Conservation (phyloP, 2,113 vertebrate genomes). For the Bufo bufo region DNA sequence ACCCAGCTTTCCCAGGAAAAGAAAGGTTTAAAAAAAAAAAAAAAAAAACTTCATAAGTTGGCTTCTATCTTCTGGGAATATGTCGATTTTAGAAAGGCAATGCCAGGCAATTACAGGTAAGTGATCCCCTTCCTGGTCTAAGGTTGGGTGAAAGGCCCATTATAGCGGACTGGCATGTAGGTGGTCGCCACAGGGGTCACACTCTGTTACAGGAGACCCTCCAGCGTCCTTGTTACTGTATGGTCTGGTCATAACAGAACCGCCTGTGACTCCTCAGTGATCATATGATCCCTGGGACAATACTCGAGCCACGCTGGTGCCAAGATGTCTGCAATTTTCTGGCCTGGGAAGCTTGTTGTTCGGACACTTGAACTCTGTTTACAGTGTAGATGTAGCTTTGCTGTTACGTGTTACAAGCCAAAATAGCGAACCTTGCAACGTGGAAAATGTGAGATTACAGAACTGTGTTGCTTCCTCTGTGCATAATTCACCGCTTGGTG, state of each 20-base stretch:
- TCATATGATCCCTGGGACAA: conserved; percentile 25
- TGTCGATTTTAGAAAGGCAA: not conserved
- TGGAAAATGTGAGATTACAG: conserved; percentile 53
- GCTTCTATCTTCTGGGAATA: not conserved
- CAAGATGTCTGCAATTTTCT: conserved; percentile 44
- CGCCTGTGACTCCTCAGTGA: conserved; percentile 20
- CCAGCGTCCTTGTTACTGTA: not conserved
- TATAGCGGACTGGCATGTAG: not conserved
- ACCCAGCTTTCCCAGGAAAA: not conserved
- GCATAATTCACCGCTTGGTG: conserved; percentile 1
- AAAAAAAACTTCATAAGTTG: no score
- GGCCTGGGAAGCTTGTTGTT: conserved; percentile 24
- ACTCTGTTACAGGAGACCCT: conserved; percentile 9
- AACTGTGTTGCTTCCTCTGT: conserved; percentile 43
- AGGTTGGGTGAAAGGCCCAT: not conserved
- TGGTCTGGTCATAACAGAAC: conserved; percentile 32
- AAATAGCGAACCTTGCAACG: conserved; percentile 52
- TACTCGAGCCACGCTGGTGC: conserved; percentile 19
- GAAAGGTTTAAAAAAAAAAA: not conserved
- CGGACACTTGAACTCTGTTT: conserved; percentile 33
- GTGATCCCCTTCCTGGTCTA: not conserved
- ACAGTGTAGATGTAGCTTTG: conserved; percentile 36
- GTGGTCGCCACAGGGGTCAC: not conserved
- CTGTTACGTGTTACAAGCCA: conserved; percentile 37
- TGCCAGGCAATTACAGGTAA: not conserved